Percentiles rank a stretch among this genome's conserved stretches.
Conservation (phyloP, 2,888 invertebrate species). For the Cheiracanthium punctorium region DNA sequence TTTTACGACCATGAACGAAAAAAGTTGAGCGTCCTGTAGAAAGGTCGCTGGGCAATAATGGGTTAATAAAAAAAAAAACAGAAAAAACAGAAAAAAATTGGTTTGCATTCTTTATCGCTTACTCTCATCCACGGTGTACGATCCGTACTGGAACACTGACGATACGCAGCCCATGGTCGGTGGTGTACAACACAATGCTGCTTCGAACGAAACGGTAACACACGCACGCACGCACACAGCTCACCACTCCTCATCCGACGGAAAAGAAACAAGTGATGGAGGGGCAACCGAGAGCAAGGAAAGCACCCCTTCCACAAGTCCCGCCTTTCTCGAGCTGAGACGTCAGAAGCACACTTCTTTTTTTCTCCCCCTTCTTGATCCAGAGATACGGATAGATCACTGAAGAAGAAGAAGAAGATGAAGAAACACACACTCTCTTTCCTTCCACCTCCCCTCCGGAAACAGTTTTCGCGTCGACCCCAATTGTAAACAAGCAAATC, state of each 20-base stretch:
- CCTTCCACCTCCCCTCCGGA: too few relatives aligned
- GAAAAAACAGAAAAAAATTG: too few relatives aligned
- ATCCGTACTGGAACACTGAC: constrained; percentile 65
- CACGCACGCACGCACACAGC: neutral
- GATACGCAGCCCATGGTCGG: constrained; percentile 63
- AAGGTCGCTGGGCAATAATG: too few relatives aligned
- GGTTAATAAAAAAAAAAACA: too few relatives aligned
- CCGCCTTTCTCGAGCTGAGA: neutral
- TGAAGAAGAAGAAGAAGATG: too few relatives aligned
- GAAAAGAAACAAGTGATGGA: neutral
- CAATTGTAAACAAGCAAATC: too few relatives aligned
- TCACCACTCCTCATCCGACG: neutral
- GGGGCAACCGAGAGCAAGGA: neutral
- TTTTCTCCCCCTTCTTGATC: neutral
- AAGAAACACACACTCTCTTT: too few relatives aligned
- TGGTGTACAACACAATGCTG: neutral
- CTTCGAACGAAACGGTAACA: neutral
- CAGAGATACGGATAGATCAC: too few relatives aligned
- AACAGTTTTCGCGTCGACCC: too few relatives aligned
- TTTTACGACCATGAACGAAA: too few relatives aligned
- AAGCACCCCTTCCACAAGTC: neutral
- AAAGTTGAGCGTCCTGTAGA: too few relatives aligned
- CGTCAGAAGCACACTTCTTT: neutral
- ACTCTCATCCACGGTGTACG: constrained; percentile 62
- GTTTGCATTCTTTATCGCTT: too few relatives aligned